phyloP scores from a whole-genome alignment of 2,113 vertebrate genomes.

The Dasyurus viverrinus region DNA sequence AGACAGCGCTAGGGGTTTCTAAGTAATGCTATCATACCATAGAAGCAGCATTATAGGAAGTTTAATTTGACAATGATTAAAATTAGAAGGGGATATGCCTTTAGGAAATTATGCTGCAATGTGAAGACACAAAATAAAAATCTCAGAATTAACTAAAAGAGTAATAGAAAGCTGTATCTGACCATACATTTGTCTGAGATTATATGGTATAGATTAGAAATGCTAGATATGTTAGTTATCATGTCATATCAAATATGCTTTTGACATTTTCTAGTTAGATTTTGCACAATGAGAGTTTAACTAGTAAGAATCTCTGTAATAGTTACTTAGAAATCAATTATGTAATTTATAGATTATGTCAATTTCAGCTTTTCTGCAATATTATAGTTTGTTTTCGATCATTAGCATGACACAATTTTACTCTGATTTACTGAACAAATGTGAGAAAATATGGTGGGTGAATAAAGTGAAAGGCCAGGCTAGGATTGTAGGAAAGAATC shows the following conservation, averaged over 20 bases:
- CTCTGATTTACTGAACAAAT: neutral
- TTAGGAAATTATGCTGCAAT: neutral
- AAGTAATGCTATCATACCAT: neutral
- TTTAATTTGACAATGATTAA: neutral
- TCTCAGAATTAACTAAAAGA: neutral
- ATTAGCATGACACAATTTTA: neutral
- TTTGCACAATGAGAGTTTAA: neutral
- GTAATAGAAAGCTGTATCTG: neutral
- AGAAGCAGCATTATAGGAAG: neutral
- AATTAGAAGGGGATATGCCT: neutral
- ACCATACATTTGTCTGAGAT: neutral
- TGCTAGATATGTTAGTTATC: neutral
- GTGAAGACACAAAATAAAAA: neutral
- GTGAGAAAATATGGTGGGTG: neutral
- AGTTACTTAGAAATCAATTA: neutral
- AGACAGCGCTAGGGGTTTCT: neutral
- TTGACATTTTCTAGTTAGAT: neutral
- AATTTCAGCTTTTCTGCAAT: neutral
- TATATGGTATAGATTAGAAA: neutral
- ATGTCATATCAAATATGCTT: neutral
- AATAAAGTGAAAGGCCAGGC: neutral
- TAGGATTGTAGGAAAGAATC: neutral
- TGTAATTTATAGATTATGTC: neutral
- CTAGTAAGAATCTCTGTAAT: neutral
- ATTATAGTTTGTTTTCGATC: neutral